phyloP scores from a whole-genome alignment of 2,797 vertebrate genomes.

The Amniataba percoides region DNA sequence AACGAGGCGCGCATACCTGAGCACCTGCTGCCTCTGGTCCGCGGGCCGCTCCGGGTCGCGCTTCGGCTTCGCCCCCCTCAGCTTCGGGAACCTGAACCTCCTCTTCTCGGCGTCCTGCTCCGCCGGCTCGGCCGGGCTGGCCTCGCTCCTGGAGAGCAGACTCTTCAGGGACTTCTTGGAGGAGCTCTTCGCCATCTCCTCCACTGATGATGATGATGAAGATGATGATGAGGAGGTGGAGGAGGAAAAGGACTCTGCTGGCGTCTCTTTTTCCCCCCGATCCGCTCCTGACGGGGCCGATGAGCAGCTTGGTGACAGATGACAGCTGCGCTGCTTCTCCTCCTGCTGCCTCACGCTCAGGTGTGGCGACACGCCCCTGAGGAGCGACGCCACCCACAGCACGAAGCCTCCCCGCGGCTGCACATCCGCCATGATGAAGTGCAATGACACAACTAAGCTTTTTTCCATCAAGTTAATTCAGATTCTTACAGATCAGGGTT shows the following conservation, averaged over 20 bases:
- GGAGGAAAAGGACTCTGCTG: too few species aligned
- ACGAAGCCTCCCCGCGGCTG: neutral
- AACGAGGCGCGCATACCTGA: slow-evolving; percentile 67
- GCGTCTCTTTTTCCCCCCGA: too few species aligned
- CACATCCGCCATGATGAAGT: too few species aligned
- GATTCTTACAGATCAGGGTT: neutral
- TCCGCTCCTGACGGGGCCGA: too few species aligned
- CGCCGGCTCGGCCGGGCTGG: slow-evolving; percentile 11
- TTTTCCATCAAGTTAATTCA: too few species aligned
- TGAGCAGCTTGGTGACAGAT: slow-evolving; percentile 23
- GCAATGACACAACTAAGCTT: too few species aligned
- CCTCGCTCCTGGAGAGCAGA: slow-evolving; percentile 74
- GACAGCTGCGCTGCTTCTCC: slow-evolving; percentile 49
- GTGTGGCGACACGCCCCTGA: slow-evolving; percentile 62
- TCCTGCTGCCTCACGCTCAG: slow-evolving; percentile 47
- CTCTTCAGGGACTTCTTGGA: slow-evolving; percentile 59
- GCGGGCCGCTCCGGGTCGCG: slow-evolving; percentile 1
- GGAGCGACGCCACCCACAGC: slow-evolving; percentile 20
- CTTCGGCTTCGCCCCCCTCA: slow-evolving; percentile 63
- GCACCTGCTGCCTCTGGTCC: slow-evolving; percentile 18
- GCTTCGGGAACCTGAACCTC: slow-evolving; percentile 59
- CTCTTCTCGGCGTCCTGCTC: slow-evolving; percentile 55
- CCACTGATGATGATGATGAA: too few species aligned
- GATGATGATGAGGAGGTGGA: too few species aligned
- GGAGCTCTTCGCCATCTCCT: slow-evolving; percentile 64